Conservation (phyloP, 2,888 invertebrate species). For the Aphidius colemani region DNA sequence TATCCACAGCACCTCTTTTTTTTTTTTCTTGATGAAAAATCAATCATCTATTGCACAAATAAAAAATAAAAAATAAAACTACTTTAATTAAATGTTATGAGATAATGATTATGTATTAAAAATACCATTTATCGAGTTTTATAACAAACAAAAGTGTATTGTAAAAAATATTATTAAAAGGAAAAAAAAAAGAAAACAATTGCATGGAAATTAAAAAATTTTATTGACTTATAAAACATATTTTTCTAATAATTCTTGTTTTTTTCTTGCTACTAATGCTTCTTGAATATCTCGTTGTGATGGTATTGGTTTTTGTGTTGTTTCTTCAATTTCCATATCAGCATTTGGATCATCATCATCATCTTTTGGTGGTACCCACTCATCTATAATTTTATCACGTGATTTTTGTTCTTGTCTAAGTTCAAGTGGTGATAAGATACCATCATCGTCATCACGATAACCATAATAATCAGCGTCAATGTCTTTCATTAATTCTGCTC, state of each 20-base stretch:
- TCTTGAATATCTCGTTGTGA: conserved; percentile 93
- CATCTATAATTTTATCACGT: conserved; percentile 67
- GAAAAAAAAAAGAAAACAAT: conserved; percentile 31
- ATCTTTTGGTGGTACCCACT: conserved; percentile 65
- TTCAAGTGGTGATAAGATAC: conserved; percentile 88
- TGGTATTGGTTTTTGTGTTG: conserved; percentile 90
- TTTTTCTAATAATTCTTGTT: conserved; percentile 86
- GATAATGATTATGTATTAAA: conserved; percentile 46
- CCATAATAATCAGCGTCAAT: conserved; percentile 99
- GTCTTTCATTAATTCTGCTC: conserved; percentile 96
- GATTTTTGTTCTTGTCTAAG: conserved; percentile 75
- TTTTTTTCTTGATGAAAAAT: conserved; percentile 47
- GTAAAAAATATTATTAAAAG: conserved; percentile 52
- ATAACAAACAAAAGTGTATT: conserved; percentile 54
- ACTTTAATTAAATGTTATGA: conserved; percentile 46
- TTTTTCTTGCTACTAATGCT: conserved; percentile 86
- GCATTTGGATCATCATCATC: conserved; percentile 63
- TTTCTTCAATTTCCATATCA: conserved; percentile 62
- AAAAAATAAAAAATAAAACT: conserved; percentile 31
- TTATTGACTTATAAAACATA: conserved; percentile 63
- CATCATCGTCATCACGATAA: conserved; percentile 98
- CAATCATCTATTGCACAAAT: conserved; percentile 60
- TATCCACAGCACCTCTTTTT: conserved; percentile 52
- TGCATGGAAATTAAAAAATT: not conserved
- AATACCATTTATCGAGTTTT: conserved; percentile 57